Evolutionary conservation across 2,113 vertebrate species (phyloP).

Genomic region (Nycticorax nycticorax): DNA sequence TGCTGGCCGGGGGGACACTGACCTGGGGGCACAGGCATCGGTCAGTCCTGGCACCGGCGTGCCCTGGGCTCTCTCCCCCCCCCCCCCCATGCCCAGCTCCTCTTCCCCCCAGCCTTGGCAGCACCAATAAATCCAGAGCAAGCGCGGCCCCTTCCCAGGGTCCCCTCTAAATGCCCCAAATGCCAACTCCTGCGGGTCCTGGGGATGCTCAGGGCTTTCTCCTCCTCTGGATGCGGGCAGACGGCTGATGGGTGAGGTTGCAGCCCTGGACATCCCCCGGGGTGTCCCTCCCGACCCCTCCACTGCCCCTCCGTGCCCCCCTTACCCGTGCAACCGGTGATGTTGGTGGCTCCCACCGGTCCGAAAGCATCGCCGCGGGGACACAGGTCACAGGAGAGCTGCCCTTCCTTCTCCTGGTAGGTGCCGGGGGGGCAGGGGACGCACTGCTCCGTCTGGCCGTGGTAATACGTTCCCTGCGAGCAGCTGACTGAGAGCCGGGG

Average conservation of each 20-base stretch:
- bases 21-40: slow-evolving; percentile 76
- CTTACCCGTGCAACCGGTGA: slow-evolving; percentile 91
- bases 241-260: background rate
- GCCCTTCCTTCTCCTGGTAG: slow-evolving; percentile 96
- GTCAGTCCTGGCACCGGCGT: too few species aligned
- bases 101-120: background rate
- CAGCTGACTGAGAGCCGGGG: slow-evolving; percentile 94
- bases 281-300: fast-evolving
- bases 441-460: slow-evolving; percentile 94
- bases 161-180: background rate
- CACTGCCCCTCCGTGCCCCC: fast-evolving
- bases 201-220: background rate
- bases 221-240: background rate
- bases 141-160: background rate
- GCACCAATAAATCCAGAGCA: background rate
- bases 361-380: slow-evolving; percentile 93
- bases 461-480: slow-evolving; percentile 92
- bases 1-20: slow-evolving; percentile 90
- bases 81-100: background rate
- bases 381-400: slow-evolving; percentile 96
- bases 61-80: background rate
- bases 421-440: slow-evolving; percentile 91
- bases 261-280: background rate
- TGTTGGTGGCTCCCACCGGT: slow-evolving; percentile 87
- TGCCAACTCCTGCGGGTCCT: background rate